Conservation (phyloP, 2,113 vertebrate species). For the Lagenorhynchus albirostris region DNA sequence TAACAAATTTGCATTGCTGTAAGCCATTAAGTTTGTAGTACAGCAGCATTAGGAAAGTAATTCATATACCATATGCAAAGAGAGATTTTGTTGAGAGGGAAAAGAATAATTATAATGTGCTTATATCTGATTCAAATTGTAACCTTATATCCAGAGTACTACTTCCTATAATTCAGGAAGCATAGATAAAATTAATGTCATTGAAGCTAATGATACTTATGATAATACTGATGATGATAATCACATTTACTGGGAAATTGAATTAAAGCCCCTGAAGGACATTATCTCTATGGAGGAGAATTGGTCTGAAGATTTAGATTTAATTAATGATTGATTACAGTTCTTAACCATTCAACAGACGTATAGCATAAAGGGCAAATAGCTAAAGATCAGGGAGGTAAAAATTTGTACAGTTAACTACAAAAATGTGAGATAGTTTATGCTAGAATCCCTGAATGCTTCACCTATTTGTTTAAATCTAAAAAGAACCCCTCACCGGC, state of each 20-base stretch:
- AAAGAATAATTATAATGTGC: background rate
- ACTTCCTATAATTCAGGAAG: background rate
- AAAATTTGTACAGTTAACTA: background rate
- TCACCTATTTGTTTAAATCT: background rate
- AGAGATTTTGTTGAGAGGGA: background rate
- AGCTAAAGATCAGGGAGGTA: background rate
- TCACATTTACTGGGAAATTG: background rate
- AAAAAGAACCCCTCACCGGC: background rate
- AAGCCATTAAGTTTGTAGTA: background rate
- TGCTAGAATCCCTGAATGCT: background rate
- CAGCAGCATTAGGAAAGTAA: background rate
- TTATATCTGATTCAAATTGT: background rate
- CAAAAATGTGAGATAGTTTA: background rate
- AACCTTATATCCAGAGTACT: background rate
- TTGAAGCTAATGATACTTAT: background rate
- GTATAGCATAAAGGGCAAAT: background rate
- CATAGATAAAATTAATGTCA: background rate
- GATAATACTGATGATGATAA: background rate
- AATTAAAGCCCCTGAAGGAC: background rate
- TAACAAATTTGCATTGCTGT: background rate
- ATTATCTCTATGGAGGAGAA: background rate
- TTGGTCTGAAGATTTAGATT: background rate
- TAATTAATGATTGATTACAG: background rate
- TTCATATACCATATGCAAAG: background rate
- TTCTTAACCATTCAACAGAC: background rate